Conservation (phyloP, 2,113 vertebrate species). For the Felis catus region F.catus_Fca126_mat1.0 CM031415.1:150118501-150119000, state of each 20-base stretch:
- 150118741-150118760: background rate
- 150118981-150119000: constrained; percentile 74
- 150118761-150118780: background rate
- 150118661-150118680: background rate
- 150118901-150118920: background rate
- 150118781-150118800: background rate
- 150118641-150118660: background rate
- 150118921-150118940: background rate
- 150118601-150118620: background rate
- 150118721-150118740: background rate
- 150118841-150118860: background rate
- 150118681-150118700: background rate
- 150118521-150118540: background rate
- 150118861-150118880: background rate
- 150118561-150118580: background rate
- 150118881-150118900: background rate
- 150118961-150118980: constrained; percentile 66
- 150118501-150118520: background rate
- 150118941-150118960: constrained; percentile 77
- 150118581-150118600: background rate
- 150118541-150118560: background rate
- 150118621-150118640: too few relatives aligned
- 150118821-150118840: background rate
- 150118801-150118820: background rate
- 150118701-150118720: background rate